Evolutionary conservation across 1,140 invertebrate genomes (phyloP).

Genomic region (Metaphire vulgaris): DNA sequence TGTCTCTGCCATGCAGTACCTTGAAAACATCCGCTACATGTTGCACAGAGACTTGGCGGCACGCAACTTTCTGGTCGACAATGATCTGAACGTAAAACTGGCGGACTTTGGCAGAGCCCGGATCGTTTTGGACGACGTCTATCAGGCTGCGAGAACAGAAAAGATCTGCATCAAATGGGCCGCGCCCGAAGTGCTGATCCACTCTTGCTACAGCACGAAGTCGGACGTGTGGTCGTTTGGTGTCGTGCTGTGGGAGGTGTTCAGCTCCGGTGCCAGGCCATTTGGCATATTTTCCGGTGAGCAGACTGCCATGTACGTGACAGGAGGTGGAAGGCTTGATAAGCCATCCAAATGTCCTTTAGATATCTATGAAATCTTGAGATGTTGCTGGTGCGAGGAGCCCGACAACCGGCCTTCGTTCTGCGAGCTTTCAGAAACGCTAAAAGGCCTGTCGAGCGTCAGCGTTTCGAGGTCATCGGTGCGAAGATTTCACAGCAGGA

Average conservation of each 20-base stretch:
- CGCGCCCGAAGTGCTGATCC: conserved; percentile 18
- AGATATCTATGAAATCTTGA: conserved; percentile 22
- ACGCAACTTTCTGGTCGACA: conserved; percentile 23
- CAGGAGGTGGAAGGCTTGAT: conserved; percentile 18
- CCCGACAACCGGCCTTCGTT: conserved; percentile 23
- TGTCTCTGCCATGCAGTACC: conserved; percentile 24
- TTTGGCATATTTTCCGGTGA: conserved; percentile 82
- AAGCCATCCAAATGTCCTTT: conserved; percentile 23
- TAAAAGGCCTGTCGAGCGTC: not conserved
- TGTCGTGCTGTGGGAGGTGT: conserved; percentile 27
- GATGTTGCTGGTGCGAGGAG: conserved; percentile 17
- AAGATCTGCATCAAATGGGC: conserved; percentile 15
- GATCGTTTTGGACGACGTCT: conserved; percentile 19
- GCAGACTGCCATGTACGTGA: conserved; percentile 53
- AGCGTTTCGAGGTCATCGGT: not conserved
- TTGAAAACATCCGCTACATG: conserved; percentile 23
- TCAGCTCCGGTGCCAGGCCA: conserved; percentile 57
- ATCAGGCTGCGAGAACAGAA: conserved; percentile 14
- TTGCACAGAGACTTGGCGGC: conserved; percentile 27
- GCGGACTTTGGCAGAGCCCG: conserved; percentile 21
- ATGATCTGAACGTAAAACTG: conserved; percentile 23
- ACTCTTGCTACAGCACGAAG: conserved; percentile 14
- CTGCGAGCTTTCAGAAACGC: not conserved
- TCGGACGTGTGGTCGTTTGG: conserved; percentile 28
- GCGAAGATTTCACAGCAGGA: not conserved